These are phyloP conservation scores for Noctilio leporinus DNA, from an alignment of 2,113 vertebrate species.

Conservation along the genomic window DNA sequence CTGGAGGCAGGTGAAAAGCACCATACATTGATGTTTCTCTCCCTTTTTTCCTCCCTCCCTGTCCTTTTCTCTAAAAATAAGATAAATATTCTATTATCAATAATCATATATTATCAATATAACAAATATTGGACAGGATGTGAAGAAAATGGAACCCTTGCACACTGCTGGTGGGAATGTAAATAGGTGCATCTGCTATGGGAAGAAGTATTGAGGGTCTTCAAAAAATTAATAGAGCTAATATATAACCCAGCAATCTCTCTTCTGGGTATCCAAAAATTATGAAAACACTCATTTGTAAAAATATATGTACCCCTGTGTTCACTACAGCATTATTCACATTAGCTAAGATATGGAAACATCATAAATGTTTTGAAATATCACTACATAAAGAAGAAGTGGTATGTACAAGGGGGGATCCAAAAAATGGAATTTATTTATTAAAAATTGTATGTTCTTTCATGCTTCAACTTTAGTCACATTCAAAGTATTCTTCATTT, in stretches of 20 bases:
- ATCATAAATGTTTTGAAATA: not conserved
- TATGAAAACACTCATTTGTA: not conserved
- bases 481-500: too few relatives aligned
- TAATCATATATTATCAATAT: not conserved
- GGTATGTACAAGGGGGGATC: too few relatives aligned
- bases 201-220: not conserved
- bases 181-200: not conserved
- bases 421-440: too few relatives aligned
- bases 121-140: not conserved
- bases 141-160: not conserved
- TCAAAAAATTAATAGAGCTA: not conserved
- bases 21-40: too few relatives aligned
- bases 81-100: not conserved
- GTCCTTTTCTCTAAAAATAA: too few relatives aligned
- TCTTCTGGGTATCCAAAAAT: not conserved
- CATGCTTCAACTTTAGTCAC: too few relatives aligned
- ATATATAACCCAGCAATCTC: not conserved
- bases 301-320: not conserved
- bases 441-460: too few relatives aligned
- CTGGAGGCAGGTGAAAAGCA: not conserved
- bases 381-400: not conserved
- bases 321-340: not conserved
- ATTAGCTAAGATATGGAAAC: not conserved
- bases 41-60: too few relatives aligned
- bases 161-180: not conserved